Evolutionary conservation across 1,140 invertebrate species (phyloP).

Genomic region (Hyphantria cunea): DNA sequence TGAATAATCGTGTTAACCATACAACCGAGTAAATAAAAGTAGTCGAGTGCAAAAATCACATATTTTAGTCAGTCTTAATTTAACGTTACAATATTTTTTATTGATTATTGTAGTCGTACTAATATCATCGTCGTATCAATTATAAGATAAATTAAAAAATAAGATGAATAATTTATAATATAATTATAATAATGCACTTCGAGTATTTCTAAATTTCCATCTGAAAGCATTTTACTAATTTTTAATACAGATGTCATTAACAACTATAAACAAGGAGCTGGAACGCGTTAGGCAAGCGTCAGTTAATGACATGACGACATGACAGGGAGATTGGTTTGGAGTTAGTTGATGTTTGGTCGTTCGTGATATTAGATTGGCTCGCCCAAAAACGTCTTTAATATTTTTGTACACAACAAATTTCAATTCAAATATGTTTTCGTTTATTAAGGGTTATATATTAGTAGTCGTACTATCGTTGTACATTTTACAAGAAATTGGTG

Average conservation of each 20-base stretch:
- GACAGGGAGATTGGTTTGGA: constrained; percentile 7
- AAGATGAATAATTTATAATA: no score
- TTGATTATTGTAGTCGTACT: no score
- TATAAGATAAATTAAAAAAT: no score
- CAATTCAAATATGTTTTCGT: not conserved
- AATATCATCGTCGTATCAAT: no score
- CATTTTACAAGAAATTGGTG: not conserved
- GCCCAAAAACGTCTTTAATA: constrained; percentile 5
- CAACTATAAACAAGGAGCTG: not conserved
- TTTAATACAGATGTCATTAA: no score
- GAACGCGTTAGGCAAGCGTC: constrained; percentile 25
- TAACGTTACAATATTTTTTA: no score
- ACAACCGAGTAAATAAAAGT: no score
- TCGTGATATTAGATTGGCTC: not conserved
- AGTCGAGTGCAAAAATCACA: no score
- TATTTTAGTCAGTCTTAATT: no score
- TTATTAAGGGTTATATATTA: not conserved
- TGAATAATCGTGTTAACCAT: no score
- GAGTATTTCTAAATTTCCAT: not conserved
- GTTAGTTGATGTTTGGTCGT: constrained; percentile 27
- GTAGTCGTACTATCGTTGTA: constrained; percentile 2
- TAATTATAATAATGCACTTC: no score
- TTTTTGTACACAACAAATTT: constrained; percentile 7
- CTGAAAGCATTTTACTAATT: not conserved
- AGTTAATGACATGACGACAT: constrained; percentile 21